Evolutionary conservation across 1,140 invertebrate species (phyloP), one percentile per base, ranked within the genome.

Genomic region (Ooceraea biroi): DNA sequence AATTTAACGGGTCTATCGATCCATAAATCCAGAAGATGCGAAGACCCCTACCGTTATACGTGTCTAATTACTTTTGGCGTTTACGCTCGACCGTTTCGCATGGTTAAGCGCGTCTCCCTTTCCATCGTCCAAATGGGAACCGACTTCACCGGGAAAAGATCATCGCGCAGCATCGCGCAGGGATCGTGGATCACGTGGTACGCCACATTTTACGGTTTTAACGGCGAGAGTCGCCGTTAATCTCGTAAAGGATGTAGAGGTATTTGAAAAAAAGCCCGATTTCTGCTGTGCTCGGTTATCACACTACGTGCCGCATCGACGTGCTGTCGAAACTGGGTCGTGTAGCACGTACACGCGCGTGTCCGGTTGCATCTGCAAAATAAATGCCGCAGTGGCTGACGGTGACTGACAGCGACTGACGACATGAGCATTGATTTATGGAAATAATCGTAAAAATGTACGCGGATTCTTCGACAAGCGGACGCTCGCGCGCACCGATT

Each of bases 1-100:
- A 69, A 80, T 69, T 80, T 80, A 80, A 80, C 76, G 65, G 76
- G 25, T 69, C 65, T 80, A 80, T 80, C 76, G 63, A 69, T 80
- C 76, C 65, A 80, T 80, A 80, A 80, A 80, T 80, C 50, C 50
- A 57, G 76, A 80, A 57, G 36, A 69, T 57, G 76, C 65, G 36
- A 7, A 57, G 41, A 80, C 17, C 44, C 36, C 27, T 69, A 69
- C 65, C 76, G 76, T 80, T 80, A 80, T 50, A 44, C 19, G 60
- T 58, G 65, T 63, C 58, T 76, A 76, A 63, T 76, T 80, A 80
- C 65, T 69, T 80, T 80, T 36, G 48, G 50, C 65, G 66, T 80
- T 80, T 71, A 80, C 69, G 25, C 50, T 22, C 7, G 36, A 11
- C 36, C 17, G 65, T 69, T 58, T 80, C 65, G 65, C 65, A 69